phyloP scores from a whole-genome alignment of 1,140 invertebrate species.

The Papilio dardanus region DNA sequence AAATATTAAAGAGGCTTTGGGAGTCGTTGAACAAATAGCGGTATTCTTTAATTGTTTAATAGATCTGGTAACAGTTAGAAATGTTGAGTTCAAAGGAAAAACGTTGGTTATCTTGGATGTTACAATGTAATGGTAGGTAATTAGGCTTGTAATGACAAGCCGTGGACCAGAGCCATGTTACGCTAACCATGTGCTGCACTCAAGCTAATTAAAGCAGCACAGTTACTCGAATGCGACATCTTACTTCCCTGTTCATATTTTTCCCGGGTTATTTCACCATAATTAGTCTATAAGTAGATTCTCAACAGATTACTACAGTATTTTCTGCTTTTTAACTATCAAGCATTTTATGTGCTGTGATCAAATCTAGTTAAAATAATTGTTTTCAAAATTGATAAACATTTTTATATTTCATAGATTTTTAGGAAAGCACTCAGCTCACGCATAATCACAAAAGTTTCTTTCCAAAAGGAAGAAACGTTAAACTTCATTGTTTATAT shows the following conservation, averaged over 20 bases:
- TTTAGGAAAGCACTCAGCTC: neutral
- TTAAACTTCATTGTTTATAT: no score
- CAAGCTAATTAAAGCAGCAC: constrained; percentile 16
- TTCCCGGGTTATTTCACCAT: neutral
- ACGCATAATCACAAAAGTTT: neutral
- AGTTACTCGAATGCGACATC: constrained; percentile 19
- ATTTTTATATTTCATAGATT: neutral
- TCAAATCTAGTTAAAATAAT: no score
- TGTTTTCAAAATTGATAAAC: no score
- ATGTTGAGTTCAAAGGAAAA: constrained; percentile 19
- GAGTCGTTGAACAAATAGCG: neutral
- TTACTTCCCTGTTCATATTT: constrained; percentile 19
- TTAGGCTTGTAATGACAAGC: constrained; percentile 23
- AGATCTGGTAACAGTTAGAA: neutral
- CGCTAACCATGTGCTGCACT: constrained; percentile 19
- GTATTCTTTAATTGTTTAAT: constrained; percentile 1
- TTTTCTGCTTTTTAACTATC: neutral
- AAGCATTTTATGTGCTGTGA: no score
- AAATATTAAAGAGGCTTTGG: neutral
- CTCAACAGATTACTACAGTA: neutral
- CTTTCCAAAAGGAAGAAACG: no score
- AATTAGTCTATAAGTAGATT: constrained; percentile 2
- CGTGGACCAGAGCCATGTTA: constrained; percentile 13
- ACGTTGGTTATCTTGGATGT: constrained; percentile 4
- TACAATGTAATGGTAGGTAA: constrained; percentile 16